Evolutionary conservation across 1,140 invertebrate genomes (phyloP).

Genomic region (Stegodyphus dumicola): DNA sequence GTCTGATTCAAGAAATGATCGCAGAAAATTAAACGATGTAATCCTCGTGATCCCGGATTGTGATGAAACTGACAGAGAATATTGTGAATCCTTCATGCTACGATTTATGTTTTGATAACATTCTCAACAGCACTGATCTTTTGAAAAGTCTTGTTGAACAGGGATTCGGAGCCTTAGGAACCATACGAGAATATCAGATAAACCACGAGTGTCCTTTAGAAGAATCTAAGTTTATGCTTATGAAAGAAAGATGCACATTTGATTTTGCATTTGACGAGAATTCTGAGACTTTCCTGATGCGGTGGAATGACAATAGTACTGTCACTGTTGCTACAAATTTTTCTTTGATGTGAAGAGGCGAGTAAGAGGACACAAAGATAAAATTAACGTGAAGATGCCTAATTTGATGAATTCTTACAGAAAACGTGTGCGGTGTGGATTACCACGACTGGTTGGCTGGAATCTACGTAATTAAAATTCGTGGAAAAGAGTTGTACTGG

Average conservation of each 20-base stretch:
- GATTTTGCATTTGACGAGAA: constrained; percentile 1
- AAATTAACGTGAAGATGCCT: constrained; percentile 10
- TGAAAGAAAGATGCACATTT: not conserved
- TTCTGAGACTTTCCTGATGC: not conserved
- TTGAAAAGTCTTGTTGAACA: not conserved
- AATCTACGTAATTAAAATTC: not conserved
- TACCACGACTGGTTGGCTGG: constrained; percentile 12
- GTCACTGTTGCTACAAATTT: constrained; percentile 14
- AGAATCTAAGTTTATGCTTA: not conserved
- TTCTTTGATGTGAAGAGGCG: constrained; percentile 1
- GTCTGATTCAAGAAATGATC: constrained; percentile 6
- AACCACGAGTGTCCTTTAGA: not conserved
- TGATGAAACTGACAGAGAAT: not conserved
- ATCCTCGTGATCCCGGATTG: constrained; percentile 2
- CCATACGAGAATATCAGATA: not conserved
- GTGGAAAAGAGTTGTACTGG: not conserved
- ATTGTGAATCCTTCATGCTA: constrained; percentile 4
- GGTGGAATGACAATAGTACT: constrained; percentile 4
- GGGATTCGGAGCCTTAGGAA: not conserved
- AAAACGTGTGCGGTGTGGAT: not conserved
- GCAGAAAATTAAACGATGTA: no score
- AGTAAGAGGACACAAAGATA: constrained; percentile 12
- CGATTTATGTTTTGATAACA: constrained; percentile 6
- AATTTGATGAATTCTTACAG: constrained; percentile 11
- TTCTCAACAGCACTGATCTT: not conserved